Base-by-base conservation (phyloP, 2,797 vertebrate genomes). In the Psittacula echo region DNA sequence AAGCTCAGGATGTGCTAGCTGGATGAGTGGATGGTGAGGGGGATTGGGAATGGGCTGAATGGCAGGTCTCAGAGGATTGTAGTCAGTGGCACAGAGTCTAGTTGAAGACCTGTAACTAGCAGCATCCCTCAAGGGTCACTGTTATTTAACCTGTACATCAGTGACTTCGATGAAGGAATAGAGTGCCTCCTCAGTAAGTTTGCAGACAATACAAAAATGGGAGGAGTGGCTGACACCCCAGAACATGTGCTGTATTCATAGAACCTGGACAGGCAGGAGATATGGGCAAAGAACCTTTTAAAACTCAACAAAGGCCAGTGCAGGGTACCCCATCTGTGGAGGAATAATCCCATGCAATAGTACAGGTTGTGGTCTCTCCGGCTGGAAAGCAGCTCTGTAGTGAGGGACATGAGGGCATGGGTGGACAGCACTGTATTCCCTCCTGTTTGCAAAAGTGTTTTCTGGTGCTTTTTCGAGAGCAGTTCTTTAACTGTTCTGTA, bases 401-500 rank as follows among this genome's bases (percentile, higher is more conserved):
- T 17, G 56, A 58, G n/a, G 56, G 56, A 34, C n/a, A 5, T 11
- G n/a, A 34, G 56, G 56, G 56, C 17, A 16, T n/a, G 16, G 14
- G 14, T 34, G 56, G n/a, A 58, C 56, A 34, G 22, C 56, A 45
- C 20, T 45, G 45, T 45, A 45, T 45, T 45, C 45, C 45, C 45
- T 45, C 22, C 45, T 45, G 45, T 45, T 45, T 45, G 45, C 37
- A 37, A 37, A 37, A 37, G 37, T 37, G 37, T 37, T 37, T 37
- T 37, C 37, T 37, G 37, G 34, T 34, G 34, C 34, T 34, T 34
- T 34, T 34, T 34, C 7, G 70, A 81, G 70, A 81, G 60, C 82
- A 87, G 77, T 90, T 84, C 82, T 96, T 96, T 96, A 96, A 94
- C 96, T 95, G 89, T 88, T 27, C 79, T 84, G 85, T 92, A 66